These are phyloP conservation scores for Raja brachyura DNA, from an alignment of 2,113 vertebrate species.

Conservation along the genomic window DNA sequence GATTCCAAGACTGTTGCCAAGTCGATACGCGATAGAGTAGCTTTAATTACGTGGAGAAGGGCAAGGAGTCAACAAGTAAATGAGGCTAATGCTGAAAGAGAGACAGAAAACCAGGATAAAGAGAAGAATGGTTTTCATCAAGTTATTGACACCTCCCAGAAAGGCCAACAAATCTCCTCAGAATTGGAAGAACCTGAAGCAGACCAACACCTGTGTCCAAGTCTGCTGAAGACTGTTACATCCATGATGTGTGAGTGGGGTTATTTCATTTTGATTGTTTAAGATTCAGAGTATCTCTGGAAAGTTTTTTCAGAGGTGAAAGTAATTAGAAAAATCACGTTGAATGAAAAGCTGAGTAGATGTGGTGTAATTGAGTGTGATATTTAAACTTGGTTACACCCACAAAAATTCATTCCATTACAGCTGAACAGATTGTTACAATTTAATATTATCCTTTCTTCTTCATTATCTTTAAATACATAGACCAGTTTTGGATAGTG, in stretches of 20 bases:
- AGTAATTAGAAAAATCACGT: background rate
- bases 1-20: conserved; percentile 90
- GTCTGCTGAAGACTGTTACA: conserved; percentile 63
- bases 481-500: background rate
- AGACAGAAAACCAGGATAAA: conserved; percentile 55
- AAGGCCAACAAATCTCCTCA: conserved; percentile 46
- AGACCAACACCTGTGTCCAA: conserved; percentile 66
- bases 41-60: conserved; percentile 84
- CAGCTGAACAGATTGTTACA: background rate
- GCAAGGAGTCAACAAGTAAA: conserved; percentile 68
- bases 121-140: conserved; percentile 57
- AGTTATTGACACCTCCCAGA: conserved; percentile 57
- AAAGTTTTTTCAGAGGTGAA: background rate
- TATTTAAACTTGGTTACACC: background rate
- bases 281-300: background rate
- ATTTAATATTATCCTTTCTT: conserved; percentile 35
- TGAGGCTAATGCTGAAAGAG: conserved; percentile 53
- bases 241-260: conserved; percentile 72
- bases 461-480: conserved; percentile 20
- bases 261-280: background rate
- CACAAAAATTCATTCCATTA: background rate
- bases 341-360: background rate
- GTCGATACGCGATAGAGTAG: conserved; percentile 89
- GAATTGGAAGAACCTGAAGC: conserved; percentile 71
- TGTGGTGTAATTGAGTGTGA: background rate